Evolutionary conservation across 2,797 vertebrate genomes (phyloP).

Genomic region (Sebastes ruberrimus): DNA sequence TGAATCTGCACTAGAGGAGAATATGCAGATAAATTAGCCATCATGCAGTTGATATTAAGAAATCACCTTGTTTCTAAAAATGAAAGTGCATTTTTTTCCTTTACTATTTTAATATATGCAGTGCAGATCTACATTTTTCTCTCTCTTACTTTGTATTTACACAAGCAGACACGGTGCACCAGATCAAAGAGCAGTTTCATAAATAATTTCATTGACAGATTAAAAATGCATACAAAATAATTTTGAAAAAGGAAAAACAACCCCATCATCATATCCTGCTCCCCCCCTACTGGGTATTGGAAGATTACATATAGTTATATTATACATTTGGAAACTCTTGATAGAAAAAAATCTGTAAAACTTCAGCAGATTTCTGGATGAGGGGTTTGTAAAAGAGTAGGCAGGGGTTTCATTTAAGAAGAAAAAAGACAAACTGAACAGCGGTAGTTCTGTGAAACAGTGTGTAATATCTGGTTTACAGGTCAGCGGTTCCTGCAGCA

Average conservation of each 20-base stretch:
- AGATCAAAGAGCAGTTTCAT: constrained; percentile 40
- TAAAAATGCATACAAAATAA: constrained; percentile 42
- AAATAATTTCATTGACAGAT: constrained; percentile 33
- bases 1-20: not conserved
- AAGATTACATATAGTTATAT: not conserved
- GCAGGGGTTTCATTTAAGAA: not conserved
- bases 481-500: constrained; percentile 20
- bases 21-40: not conserved
- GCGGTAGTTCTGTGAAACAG: not conserved
- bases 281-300: not conserved
- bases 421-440: not conserved
- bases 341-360: not conserved
- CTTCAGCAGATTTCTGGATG: not conserved
- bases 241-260: not conserved
- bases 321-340: not conserved
- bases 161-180: not conserved
- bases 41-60: not conserved
- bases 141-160: constrained; percentile 7
- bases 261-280: not conserved
- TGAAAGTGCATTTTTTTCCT: not conserved
- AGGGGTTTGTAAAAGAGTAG: not conserved
- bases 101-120: not conserved
- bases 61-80: not conserved
- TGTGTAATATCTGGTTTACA: constrained; percentile 24
- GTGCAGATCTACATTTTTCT: not conserved